These are phyloP conservation scores for Nephrocerus scutellatus DNA, from an alignment of 2,888 invertebrate genomes.

Conservation along the genomic window DNA sequence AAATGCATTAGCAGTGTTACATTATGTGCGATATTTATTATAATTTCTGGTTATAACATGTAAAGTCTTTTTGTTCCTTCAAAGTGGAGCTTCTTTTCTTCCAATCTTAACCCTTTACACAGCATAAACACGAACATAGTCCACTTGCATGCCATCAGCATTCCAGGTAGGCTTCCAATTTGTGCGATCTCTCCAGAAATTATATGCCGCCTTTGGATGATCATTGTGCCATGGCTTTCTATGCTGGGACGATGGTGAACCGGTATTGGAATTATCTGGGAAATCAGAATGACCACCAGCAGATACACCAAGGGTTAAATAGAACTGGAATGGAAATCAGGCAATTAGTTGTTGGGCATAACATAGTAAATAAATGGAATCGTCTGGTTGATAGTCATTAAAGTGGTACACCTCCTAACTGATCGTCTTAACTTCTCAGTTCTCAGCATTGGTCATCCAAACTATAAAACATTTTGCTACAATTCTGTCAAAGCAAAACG, in stretches of 20 bases:
- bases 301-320: conserved; percentile 67
- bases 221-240: conserved; percentile 69
- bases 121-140: conserved; percentile 43
- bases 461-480: no score
- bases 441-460: no score
- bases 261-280: conserved; percentile 49
- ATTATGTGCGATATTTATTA: no score
- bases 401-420: no score
- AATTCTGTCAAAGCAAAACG: no score
- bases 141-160: conserved; percentile 41
- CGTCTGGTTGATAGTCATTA: no score
- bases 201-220: conserved; percentile 58
- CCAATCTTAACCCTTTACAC: no score
- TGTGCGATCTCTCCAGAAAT: conserved; percentile 60
- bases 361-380: neutral
- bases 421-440: no score
- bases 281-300: conserved; percentile 72
- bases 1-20: no score
- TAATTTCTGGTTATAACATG: neutral
- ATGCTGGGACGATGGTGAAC: conserved; percentile 11
- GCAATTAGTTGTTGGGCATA: neutral
- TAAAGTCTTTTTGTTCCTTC: neutral
- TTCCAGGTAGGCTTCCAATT: conserved; percentile 68
- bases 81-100: no score
- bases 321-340: conserved; percentile 55